Percentiles rank a stretch among this genome's conserved stretches.
These are phyloP conservation scores for Anoplolepis gracilipes DNA, from an alignment of 1,140 invertebrate genomes.

Conservation along the genomic window DNA sequence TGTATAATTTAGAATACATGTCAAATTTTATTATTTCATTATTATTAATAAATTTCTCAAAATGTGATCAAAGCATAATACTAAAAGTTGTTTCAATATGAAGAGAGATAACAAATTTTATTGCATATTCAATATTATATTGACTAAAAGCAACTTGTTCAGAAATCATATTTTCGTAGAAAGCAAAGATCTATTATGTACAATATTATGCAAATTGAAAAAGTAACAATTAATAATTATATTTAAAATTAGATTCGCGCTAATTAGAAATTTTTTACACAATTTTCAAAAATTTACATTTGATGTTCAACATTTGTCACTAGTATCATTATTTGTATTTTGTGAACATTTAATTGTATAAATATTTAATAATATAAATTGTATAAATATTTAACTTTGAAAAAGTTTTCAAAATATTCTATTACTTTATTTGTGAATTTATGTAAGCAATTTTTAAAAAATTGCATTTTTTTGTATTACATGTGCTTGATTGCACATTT, in stretches of 20 bases:
- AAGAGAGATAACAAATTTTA: constrained; percentile 36
- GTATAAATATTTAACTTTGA: not conserved
- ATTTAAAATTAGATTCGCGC: not conserved
- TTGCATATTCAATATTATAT: not conserved
- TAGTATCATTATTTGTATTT: not conserved
- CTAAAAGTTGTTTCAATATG: constrained; percentile 3
- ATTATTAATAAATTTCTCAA: constrained; percentile 4
- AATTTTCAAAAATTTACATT: not conserved
- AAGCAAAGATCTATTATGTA: not conserved
- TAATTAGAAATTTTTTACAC: not conserved
- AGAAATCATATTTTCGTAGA: constrained; percentile 41
- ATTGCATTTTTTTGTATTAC: constrained; percentile 31
- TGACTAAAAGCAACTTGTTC: not conserved
- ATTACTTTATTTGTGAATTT: not conserved
- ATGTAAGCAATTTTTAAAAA: constrained; percentile 35
- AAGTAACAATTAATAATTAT: constrained; percentile 11
- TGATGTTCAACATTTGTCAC: not conserved
- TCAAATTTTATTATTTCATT: constrained; percentile 10
- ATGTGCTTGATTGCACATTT: not conserved
- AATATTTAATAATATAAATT: no score
- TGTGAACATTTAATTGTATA: not conserved
- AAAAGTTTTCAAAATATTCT: not conserved
- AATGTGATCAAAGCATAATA: constrained; percentile 4
- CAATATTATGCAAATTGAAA: not conserved
- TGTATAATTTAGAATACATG: not conserved